These are phyloP conservation scores for Ptychochromis oligacanthus DNA, from an alignment of 2,113 vertebrate species.

Conservation along the genomic window DNA sequence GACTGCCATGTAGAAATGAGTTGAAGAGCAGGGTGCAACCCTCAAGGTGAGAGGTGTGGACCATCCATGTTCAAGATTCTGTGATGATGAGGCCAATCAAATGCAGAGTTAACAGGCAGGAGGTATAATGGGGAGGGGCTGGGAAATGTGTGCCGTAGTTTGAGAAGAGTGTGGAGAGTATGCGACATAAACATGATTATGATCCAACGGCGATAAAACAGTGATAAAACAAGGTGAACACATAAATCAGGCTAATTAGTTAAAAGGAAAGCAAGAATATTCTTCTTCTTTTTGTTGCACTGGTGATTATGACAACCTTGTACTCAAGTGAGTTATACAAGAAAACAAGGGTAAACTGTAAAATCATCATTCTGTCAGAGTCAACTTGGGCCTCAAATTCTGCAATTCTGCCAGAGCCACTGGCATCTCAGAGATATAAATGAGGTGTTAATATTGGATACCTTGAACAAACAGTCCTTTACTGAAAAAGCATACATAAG, in stretches of 20 bases:
- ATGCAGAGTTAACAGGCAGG: neutral
- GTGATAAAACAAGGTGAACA: neutral
- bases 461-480: too few species aligned
- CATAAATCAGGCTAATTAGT: neutral
- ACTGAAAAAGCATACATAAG: too few species aligned
- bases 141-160: neutral
- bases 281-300: neutral
- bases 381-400: neutral
- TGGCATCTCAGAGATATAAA: neutral
- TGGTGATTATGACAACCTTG: neutral
- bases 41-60: slow-evolving; percentile 26
- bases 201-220: neutral
- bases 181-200: neutral
- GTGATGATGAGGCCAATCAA: slow-evolving; percentile 22
- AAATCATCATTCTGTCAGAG: neutral
- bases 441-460: neutral
- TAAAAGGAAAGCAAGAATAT: neutral
- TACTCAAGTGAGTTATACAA: neutral
- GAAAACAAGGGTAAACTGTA: neutral
- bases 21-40: slow-evolving; percentile 4
- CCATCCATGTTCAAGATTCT: slow-evolving; percentile 8
- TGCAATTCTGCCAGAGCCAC: neutral
- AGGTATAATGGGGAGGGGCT: neutral
- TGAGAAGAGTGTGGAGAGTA: neutral
- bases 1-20: slow-evolving; percentile 23